These are phyloP conservation scores for Hypena proboscidalis DNA, from an alignment of 2,888 invertebrate species.

Conservation along the genomic window DNA sequence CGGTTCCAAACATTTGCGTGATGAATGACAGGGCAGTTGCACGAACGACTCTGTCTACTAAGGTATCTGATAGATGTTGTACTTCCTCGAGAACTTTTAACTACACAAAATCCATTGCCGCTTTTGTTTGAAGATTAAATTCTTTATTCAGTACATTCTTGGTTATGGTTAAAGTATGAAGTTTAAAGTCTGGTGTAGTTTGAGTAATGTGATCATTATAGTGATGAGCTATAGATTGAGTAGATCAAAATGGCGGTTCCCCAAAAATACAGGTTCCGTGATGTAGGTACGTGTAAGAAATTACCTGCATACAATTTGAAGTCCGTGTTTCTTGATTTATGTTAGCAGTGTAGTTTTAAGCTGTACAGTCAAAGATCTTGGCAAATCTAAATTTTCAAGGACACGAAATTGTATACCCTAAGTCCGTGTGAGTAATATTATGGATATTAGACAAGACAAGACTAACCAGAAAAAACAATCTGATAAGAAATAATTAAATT, in stretches of 20 bases:
- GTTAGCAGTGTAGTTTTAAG: neutral
- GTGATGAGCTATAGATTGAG: slow-evolving; percentile 71
- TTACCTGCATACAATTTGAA: slow-evolving; percentile 53
- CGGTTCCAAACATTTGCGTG: slow-evolving; percentile 79
- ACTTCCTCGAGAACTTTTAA: slow-evolving; percentile 31
- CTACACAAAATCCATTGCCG: slow-evolving; percentile 44
- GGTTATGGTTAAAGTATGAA: slow-evolving; percentile 38
- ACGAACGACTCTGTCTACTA: slow-evolving; percentile 58
- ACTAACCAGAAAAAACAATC: no score
- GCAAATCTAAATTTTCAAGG: neutral
- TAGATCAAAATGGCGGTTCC: slow-evolving; percentile 78
- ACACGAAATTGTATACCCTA: neutral
- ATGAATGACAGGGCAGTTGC: slow-evolving; percentile 77
- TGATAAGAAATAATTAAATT: no score
- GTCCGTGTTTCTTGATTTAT: slow-evolving; percentile 7
- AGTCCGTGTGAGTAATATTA: no score
- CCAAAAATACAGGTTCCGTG: slow-evolving; percentile 77
- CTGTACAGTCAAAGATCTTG: neutral
- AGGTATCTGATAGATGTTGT: slow-evolving; percentile 29
- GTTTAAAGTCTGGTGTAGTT: slow-evolving; percentile 7
- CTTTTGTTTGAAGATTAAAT: slow-evolving; percentile 10
- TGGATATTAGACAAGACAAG: no score
- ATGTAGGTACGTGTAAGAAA: slow-evolving; percentile 66
- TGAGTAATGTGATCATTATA: slow-evolving; percentile 53
- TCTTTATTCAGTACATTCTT: neutral